These are phyloP conservation scores for Neoscelio sp. DNA, from an alignment of 2,888 invertebrate genomes.

Conservation along the genomic window DNA sequence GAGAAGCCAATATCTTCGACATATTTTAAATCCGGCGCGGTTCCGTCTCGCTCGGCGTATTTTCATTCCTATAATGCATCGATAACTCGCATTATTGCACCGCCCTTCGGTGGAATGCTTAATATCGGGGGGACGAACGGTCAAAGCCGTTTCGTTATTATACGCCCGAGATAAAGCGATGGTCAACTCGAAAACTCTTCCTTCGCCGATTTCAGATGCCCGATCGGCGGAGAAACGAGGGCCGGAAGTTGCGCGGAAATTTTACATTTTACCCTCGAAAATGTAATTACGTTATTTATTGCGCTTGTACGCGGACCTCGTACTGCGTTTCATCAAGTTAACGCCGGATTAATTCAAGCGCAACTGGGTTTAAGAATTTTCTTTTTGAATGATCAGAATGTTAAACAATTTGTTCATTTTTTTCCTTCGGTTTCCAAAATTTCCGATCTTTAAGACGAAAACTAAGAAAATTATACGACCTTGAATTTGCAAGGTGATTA, in stretches of 20 bases:
- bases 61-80: conserved; percentile 78
- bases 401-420: too few species aligned
- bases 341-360: too few species aligned
- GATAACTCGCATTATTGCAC: conserved; percentile 80
- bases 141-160: conserved; percentile 76
- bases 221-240: conserved; percentile 33
- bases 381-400: too few species aligned
- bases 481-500: too few species aligned
- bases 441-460: too few species aligned
- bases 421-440: too few species aligned
- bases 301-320: too few species aligned
- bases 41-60: conserved; percentile 63
- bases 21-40: conserved; percentile 75
- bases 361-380: too few species aligned
- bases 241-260: conserved; percentile 37
- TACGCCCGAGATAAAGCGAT: conserved; percentile 73
- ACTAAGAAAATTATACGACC: too few species aligned
- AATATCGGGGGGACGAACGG: conserved; percentile 75
- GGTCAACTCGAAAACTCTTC: conserved; percentile 75
- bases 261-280: conserved; percentile 25
- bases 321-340: too few species aligned
- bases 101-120: conserved; percentile 79
- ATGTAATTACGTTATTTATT: conserved; percentile 26
- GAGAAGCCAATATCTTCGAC: conserved; percentile 70
- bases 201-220: conserved; percentile 42